Evolutionary conservation across 2,113 vertebrate genomes (phyloP), one percentile per base, ranked within the genome.

Genomic region (Cynoglossus semilaevis): DNA sequence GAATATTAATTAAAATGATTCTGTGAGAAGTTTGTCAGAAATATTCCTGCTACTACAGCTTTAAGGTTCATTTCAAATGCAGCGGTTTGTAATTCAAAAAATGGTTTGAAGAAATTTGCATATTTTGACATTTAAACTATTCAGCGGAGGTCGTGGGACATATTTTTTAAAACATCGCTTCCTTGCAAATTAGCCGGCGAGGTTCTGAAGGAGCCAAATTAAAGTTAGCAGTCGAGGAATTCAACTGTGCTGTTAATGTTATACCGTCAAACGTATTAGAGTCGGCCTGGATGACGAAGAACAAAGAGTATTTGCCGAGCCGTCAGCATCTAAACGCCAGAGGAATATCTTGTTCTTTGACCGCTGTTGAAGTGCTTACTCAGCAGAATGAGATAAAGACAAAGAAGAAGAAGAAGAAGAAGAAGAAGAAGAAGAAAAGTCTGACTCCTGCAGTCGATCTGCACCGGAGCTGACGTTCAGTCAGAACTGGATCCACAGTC

Each of bases 41-140:
- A 2, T 4, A 6, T 29, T 29, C 22, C 22, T 29, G 22, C 22
- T 29, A 6, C 22, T 29, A 6, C 22, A 29, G 22, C 22, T 72
- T 57, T 61, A 57, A 58, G 57, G 67, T 67, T 59, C 50, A 63
- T 67, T 78, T 67, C 40, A 2, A 29, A 59, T 63, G 38, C 57
- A 19, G 22, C 2, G 7, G 75, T 83, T 72, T 54, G 55, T 44
- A 29, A 80, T 72, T 82, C 61, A 59, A 62, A 71, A n/a, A 46
- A 66, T 61, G 75, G 77, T 81, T 68, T 79, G 35, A 49, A 56
- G 38, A 59, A 49, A 83, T 84, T 79, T 84, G 77, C 74, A 85
- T 85, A 80, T 72, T 82, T 72, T 79, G 79, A 80, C 81, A 75
- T 85, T 82, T 78, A 72, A 81, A 77, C 76, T 79, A 76, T 85